Evolutionary conservation across 1,140 invertebrate genomes (phyloP).

Genomic region (Myzus persicae): DNA sequence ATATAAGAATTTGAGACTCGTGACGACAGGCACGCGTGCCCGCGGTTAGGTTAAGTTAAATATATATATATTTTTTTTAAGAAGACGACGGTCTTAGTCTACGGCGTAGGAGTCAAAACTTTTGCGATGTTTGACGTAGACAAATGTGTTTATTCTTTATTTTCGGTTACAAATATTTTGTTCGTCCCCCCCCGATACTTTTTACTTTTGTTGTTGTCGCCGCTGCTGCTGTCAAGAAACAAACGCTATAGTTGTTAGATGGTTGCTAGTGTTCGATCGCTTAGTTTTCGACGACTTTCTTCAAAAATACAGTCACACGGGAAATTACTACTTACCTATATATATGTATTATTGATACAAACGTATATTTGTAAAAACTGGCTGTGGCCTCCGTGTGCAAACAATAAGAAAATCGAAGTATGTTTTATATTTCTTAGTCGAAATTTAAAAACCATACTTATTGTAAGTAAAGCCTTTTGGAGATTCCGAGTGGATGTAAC

Average conservation of each 20-base stretch:
- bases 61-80: background rate
- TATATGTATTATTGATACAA: background rate
- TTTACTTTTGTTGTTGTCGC: background rate
- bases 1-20: background rate
- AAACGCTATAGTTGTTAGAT: background rate
- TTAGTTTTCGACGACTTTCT: background rate
- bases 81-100: background rate
- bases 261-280: background rate
- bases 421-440: background rate
- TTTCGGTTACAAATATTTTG: background rate
- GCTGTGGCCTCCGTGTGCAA: background rate
- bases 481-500: background rate
- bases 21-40: background rate
- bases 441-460: background rate
- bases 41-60: background rate
- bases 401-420: background rate
- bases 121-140: background rate
- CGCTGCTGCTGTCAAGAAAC: background rate
- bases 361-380: background rate
- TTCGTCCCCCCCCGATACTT: background rate
- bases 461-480: background rate
- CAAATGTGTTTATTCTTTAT: slow-evolving; percentile 20
- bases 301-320: background rate
- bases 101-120: background rate
- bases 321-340: slow-evolving; percentile 17